Evolutionary conservation across 2,797 vertebrate genomes (phyloP), one percentile per base, ranked within the genome.

Genomic region (Cetoscarus ocellatus): DNA sequence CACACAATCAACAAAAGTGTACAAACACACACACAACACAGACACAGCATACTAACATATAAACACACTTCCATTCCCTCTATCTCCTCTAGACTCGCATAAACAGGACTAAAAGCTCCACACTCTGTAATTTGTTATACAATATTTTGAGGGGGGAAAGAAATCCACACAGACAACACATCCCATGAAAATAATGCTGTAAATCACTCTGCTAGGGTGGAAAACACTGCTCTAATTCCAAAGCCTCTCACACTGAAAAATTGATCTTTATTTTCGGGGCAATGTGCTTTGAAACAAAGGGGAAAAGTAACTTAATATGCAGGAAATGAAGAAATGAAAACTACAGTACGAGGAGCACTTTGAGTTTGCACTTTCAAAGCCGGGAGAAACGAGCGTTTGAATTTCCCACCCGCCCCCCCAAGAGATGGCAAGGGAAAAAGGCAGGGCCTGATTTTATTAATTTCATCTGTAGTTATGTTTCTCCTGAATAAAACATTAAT

Each of bases 401-500:
- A 94, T 92, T 79, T 73, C 86, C 86, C 84, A 62, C 86, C 87
- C 85, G 84, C 83, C 87, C 83, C 86, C 91, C 83, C 91, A 87
- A 91, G 92, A 92, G 92, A 92, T 90, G 67, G 91, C 82, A 78
- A 75, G 91, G 79, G 80, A 89, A 88, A 27, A 88, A 90, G 91
- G 88, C 86, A 91, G 91, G 90, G 91, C 89, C 88, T 84, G 93
- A 92, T 93, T 93, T 93, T 91, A 94, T 94, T 94, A 91, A 94
- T 94, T 93, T 92, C 87, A 92, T 92, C 91, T 91, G 91, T 94
- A 93, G 91, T 94, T 93, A 92, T 88, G 87, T 92, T 93, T 93
- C 91, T 85, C 88, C 87, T 94, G 90, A 94, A 95, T 94, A 93
- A 94, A 93, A 93, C 91, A 94, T 94, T 90, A 93, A 93, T 91